phyloP scores from a whole-genome alignment of 2,113 vertebrate species.

The Tragelaphus buxtoni region DNA sequence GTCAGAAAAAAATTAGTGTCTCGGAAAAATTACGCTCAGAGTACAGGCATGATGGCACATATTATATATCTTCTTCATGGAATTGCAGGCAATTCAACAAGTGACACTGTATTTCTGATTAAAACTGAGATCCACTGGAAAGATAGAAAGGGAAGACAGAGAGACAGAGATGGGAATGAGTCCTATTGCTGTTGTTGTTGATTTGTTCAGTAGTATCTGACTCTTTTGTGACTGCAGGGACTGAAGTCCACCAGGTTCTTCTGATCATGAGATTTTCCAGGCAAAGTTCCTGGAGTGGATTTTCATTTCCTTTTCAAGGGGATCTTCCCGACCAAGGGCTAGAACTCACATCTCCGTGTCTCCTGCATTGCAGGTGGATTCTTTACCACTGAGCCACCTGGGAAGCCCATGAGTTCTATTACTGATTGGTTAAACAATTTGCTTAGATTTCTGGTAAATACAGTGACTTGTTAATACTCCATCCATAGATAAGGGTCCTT shows the following conservation, averaged over 20 bases:
- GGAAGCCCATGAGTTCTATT: not conserved
- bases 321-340: not conserved
- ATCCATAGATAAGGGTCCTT: not conserved
- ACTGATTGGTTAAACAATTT: not conserved
- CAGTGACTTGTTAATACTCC: not conserved
- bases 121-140: not conserved
- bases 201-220: not conserved
- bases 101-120: not conserved
- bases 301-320: not conserved
- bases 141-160: not conserved
- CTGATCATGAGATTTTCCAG: not conserved
- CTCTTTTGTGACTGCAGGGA: not conserved
- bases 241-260: not conserved
- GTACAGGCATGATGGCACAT: not conserved
- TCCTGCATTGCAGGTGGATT: not conserved
- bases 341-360: accelerated
- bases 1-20: not conserved
- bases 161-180: not conserved
- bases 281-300: not conserved
- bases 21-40: not conserved
- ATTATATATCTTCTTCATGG: not conserved
- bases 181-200: not conserved
- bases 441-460: not conserved
- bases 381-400: not conserved
- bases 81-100: not conserved